phyloP scores from a whole-genome alignment of 2,888 invertebrate genomes.

The Falcaria lacertinaria region DNA sequence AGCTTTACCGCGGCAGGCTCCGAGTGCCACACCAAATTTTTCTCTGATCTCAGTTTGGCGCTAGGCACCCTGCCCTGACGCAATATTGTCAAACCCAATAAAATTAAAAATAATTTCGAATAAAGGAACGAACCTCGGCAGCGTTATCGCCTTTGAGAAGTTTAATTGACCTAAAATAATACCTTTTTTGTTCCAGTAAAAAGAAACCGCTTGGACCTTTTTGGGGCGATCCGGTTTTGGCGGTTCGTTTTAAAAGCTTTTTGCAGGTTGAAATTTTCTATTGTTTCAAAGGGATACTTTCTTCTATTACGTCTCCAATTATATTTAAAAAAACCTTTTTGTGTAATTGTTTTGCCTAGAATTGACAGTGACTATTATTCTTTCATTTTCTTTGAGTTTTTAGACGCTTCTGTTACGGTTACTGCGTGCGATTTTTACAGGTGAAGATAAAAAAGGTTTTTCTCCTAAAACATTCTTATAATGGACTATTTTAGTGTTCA shows the following conservation, averaged over 20 bases:
- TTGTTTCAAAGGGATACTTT: conserved; percentile 42
- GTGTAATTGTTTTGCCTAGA: conserved; percentile 17
- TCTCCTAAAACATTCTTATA: too few species aligned
- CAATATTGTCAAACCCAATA: background rate
- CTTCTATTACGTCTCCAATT: conserved; percentile 35
- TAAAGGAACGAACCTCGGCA: conserved; percentile 16
- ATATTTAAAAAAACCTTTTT: conserved; percentile 27
- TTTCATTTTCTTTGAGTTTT: background rate
- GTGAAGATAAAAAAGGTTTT: too few species aligned
- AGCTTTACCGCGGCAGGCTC: too few species aligned
- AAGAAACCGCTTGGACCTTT: conserved; percentile 31
- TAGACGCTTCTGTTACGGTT: background rate
- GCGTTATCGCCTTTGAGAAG: conserved; percentile 44
- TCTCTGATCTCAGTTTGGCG: background rate
- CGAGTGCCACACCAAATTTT: background rate
- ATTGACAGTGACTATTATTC: background rate
- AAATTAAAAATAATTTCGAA: conserved; percentile 1
- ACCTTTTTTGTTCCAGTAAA: conserved; percentile 44
- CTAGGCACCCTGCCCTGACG: background rate
- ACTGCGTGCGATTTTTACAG: too few species aligned
- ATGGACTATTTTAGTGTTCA: too few species aligned
- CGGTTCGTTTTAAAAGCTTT: conserved; percentile 25
- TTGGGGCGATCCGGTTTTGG: conserved; percentile 25
- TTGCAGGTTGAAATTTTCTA: conserved; percentile 30
- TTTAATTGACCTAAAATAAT: conserved; percentile 60